A percentile compares a stretch with the other conserved stretches of the same genome.
These are phyloP conservation scores for Stenodera caucasica DNA, from an alignment of 2,888 invertebrate genomes.

Conservation along the genomic window DNA sequence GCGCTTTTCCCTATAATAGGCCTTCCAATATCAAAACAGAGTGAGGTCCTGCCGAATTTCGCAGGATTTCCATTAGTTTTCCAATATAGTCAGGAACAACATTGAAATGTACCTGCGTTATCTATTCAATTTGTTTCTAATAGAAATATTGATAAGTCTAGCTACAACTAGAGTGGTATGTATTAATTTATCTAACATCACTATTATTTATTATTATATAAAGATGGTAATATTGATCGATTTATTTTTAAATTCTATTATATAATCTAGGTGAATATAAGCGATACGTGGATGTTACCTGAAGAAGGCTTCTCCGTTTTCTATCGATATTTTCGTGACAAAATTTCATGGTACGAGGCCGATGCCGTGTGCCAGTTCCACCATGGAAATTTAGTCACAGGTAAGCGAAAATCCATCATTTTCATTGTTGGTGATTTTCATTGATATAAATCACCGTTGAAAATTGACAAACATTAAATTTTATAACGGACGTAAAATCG, in stretches of 20 bases:
- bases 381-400: conserved; percentile 78
- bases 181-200: conserved; percentile 15
- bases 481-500: too few species aligned
- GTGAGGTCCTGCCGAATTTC: neutral
- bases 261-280: conserved; percentile 72
- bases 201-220: too few species aligned
- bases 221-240: too few species aligned
- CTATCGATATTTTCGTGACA: conserved; percentile 81
- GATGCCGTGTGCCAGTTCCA: conserved; percentile 83
- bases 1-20: too few species aligned
- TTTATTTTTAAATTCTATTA: neutral
- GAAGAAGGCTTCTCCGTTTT: conserved; percentile 80
- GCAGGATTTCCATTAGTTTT: neutral
- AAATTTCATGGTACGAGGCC: conserved; percentile 83
- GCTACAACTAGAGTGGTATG: conserved; percentile 34
- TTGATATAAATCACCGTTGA: too few species aligned
- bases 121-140: neutral
- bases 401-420: too few species aligned
- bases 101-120: neutral
- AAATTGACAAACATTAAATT: too few species aligned
- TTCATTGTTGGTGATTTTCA: too few species aligned
- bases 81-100: too few species aligned
- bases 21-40: neutral
- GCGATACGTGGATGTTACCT: conserved; percentile 80
- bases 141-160: conserved; percentile 18